Percentiles rank a stretch among this genome's conserved stretches.
phyloP scores from a whole-genome alignment of 2,888 invertebrate species.

The Trissolcus brochymenae region DNA sequence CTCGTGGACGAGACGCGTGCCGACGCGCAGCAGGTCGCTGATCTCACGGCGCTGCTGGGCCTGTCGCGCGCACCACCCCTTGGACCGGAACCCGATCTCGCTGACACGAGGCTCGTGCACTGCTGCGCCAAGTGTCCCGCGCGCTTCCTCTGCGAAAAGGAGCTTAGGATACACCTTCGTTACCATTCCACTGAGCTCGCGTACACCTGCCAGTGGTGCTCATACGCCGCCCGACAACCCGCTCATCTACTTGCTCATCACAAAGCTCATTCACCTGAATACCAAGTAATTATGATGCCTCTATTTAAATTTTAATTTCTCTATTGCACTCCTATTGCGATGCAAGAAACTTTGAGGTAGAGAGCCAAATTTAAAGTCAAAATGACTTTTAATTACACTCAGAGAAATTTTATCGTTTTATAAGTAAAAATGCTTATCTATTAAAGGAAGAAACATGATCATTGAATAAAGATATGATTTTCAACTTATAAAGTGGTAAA shows the following conservation, averaged over 20 bases:
- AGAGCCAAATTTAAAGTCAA: too few species aligned
- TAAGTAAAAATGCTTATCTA: too few species aligned
- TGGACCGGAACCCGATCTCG: slow-evolving; percentile 69
- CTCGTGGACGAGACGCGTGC: slow-evolving; percentile 82
- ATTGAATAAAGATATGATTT: too few species aligned
- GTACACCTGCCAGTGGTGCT: slow-evolving; percentile 86
- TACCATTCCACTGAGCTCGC: slow-evolving; percentile 82
- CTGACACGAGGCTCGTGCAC: slow-evolving; percentile 77
- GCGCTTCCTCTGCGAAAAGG: slow-evolving; percentile 86
- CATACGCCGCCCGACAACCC: slow-evolving; percentile 85
- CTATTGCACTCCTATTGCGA: too few species aligned
- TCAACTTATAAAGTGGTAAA: too few species aligned
- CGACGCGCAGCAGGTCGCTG: slow-evolving; percentile 76
- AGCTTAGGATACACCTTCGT: slow-evolving; percentile 84
- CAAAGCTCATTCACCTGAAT: slow-evolving; percentile 86
- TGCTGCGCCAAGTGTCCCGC: slow-evolving; percentile 91
- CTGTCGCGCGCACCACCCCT: slow-evolving; percentile 63
- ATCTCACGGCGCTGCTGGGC: slow-evolving; percentile 67
- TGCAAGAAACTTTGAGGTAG: too few species aligned
- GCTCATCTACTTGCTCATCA: slow-evolving; percentile 83
- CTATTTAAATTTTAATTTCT: too few species aligned
- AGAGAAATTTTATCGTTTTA: too few species aligned
- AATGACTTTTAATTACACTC: too few species aligned
- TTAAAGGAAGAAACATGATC: too few species aligned
- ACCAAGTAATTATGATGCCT: slow-evolving; percentile 78